Evolutionary conservation across 2,113 vertebrate species (phyloP).

Genomic region (Forbesichthys papilliferus): DNA sequence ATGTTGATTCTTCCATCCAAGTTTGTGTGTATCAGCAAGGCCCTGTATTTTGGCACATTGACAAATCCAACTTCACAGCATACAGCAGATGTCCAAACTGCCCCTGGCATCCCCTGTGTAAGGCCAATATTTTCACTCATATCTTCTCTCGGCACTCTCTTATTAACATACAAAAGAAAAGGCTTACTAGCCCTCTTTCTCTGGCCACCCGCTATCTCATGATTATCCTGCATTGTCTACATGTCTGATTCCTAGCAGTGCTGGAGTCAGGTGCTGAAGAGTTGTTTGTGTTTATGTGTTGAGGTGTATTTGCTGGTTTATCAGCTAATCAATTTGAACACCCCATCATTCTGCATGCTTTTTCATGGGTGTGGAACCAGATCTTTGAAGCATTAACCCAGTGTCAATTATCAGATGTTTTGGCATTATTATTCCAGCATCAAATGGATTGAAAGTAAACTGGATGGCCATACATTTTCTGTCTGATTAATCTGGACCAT

Average conservation of each 20-base stretch:
- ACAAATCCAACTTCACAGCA: conserved; percentile 31
- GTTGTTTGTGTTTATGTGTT: neutral
- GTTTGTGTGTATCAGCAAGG: conserved; percentile 31
- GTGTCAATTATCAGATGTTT: neutral
- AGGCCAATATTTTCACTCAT: conserved; percentile 48
- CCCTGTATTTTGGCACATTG: conserved; percentile 1
- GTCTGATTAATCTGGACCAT: conserved; percentile 30
- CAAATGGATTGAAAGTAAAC: conserved; percentile 13
- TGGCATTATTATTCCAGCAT: neutral
- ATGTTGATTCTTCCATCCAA: conserved; percentile 46
- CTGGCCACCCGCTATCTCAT: conserved; percentile 10
- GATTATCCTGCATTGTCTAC: conserved; percentile 37
- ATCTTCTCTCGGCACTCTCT: conserved; percentile 33
- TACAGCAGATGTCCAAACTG: conserved; percentile 67
- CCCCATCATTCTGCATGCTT: conserved; percentile 12
- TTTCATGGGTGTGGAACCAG: neutral
- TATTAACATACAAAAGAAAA: conserved; percentile 63
- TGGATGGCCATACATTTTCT: conserved; percentile 20
- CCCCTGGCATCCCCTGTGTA: conserved; percentile 55
- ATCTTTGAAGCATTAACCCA: neutral
- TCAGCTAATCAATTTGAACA: conserved; percentile 23
- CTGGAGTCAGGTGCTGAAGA: conserved; percentile 8
- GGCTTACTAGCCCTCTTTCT: conserved; percentile 2
- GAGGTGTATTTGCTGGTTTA: neutral
- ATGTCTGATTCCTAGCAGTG: conserved; percentile 28